phyloP scores from a whole-genome alignment of 2,888 invertebrate genomes.

The Taenaris catops region DNA sequence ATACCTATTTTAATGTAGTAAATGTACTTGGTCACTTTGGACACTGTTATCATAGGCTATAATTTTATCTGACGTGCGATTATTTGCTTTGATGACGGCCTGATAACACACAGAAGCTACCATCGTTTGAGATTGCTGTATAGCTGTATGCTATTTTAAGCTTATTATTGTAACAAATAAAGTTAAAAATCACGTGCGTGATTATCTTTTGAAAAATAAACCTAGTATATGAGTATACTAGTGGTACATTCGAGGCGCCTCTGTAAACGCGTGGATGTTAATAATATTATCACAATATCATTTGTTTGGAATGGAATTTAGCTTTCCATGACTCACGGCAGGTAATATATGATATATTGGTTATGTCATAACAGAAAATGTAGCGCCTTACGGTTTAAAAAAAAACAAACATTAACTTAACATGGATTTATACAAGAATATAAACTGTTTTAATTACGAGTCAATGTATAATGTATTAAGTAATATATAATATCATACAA shows the following conservation, averaged over 20 bases:
- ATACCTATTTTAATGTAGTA: too few relatives aligned
- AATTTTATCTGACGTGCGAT: constrained; percentile 20
- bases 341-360: constrained; percentile 1
- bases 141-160: constrained; percentile 1
- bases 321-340: constrained; percentile 15
- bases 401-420: too few relatives aligned
- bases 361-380: constrained; percentile 5
- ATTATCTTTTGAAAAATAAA: background rate
- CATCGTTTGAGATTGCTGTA: constrained; percentile 2
- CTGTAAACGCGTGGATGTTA: constrained; percentile 5
- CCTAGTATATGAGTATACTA: too few relatives aligned
- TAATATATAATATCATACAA: too few relatives aligned
- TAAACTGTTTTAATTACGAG: too few relatives aligned
- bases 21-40: constrained; percentile 17
- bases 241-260: constrained; percentile 16
- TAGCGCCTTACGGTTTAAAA: too few relatives aligned
- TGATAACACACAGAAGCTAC: constrained; percentile 16
- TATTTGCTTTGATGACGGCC: constrained; percentile 17
- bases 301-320: constrained; percentile 16
- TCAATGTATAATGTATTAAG: too few relatives aligned
- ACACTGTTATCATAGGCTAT: constrained; percentile 23
- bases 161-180: too few relatives aligned
- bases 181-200: background rate
- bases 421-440: too few relatives aligned
- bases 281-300: constrained; percentile 15